Base-by-base conservation (phyloP, 2,113 vertebrate genomes). In the Macroglossus sobrinus region DNA sequence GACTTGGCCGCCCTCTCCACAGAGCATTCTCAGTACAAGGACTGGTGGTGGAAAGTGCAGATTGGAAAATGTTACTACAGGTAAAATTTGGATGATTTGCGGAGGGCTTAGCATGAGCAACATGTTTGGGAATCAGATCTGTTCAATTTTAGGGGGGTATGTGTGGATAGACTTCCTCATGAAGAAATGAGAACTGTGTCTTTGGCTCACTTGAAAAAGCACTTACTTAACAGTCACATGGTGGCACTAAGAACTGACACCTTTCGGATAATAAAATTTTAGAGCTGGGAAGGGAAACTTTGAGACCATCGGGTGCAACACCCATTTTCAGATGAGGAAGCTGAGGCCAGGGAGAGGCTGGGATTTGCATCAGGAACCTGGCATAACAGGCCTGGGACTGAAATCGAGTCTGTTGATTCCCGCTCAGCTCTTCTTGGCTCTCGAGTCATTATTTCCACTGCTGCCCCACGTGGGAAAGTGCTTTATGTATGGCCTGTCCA, bases 1-100 rank as follows among this genome's bases (percentile, higher is more conserved):
- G 99, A 99, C 97, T 98, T 99, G 98, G 99, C 99, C 87, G 99
- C 99, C 80, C 99, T 99, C 90, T 99, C 99, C 84, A 99, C 99
- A 40, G 99, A 99, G 93, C 98, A 99, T 0, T 99, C 99, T 93
- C 99, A 99, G 90, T 99, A 99, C 97, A 99, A 99, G 98, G 99
- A 99, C 98, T 99, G 99, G 99, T 99, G 99, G 99, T 99, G 99
- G 99, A 99, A 99, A 97, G 99, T 99, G 28, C 99, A 99, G 96
- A 98, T 99, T 96, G 99, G 99, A 33, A 99, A 99, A 98, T 99
- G 99, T 97, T 99, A 99, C 98, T 99, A 99, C 97, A 99, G 99
- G 99, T 99, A 98, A 99, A 98, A 88, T 50, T 71, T 16, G 33
- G 19, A 33, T 92, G 35, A 10, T n/a, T 55, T 84, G 75, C 26